Percentiles rank a stretch among this genome's conserved stretches.
Evolutionary conservation across 2,888 invertebrate species (phyloP).

Genomic region (Ectemnius cavifrons): DNA sequence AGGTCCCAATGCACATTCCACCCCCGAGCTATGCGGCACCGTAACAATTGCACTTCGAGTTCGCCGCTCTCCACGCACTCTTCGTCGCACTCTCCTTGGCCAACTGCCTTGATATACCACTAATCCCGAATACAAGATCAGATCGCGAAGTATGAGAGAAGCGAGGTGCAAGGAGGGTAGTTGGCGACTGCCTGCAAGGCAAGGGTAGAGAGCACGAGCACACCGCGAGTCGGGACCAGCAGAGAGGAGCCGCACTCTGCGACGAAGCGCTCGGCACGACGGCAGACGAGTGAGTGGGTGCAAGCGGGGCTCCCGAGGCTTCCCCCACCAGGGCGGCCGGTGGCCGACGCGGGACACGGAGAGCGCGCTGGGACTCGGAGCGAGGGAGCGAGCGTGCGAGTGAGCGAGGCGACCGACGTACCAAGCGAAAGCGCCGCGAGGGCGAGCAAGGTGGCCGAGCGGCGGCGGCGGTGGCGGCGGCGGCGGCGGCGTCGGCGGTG

Average conservation of each 20-base stretch:
- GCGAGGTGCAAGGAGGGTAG: background rate
- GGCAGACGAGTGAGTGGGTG: conserved; percentile 75
- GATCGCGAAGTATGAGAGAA: background rate
- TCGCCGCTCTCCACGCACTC: background rate
- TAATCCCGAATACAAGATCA: background rate
- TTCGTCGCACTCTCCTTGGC: background rate
- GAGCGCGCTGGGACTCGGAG: conserved; percentile 35
- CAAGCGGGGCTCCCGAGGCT: conserved; percentile 66
- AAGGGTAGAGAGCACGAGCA: conserved; percentile 24
- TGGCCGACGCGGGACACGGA: conserved; percentile 36
- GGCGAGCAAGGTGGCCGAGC: conserved; percentile 37
- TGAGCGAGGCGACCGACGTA: conserved; percentile 22
- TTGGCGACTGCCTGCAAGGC: background rate
- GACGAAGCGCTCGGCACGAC: conserved; percentile 73
- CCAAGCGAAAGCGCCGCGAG: conserved; percentile 38
- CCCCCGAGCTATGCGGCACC: background rate
- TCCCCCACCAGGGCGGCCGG: conserved; percentile 63
- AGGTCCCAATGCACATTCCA: conserved; percentile 4
- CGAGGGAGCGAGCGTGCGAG: conserved; percentile 24
- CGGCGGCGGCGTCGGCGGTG: conserved; percentile 34
- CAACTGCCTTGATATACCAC: background rate
- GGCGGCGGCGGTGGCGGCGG: conserved; percentile 41
- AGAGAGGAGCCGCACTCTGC: conserved; percentile 46
- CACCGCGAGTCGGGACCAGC: conserved; percentile 50
- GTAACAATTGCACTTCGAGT: background rate